These are phyloP conservation scores for Erethizon dorsatum DNA, from an alignment of 2,797 vertebrate genomes.

Conservation along the genomic window DNA sequence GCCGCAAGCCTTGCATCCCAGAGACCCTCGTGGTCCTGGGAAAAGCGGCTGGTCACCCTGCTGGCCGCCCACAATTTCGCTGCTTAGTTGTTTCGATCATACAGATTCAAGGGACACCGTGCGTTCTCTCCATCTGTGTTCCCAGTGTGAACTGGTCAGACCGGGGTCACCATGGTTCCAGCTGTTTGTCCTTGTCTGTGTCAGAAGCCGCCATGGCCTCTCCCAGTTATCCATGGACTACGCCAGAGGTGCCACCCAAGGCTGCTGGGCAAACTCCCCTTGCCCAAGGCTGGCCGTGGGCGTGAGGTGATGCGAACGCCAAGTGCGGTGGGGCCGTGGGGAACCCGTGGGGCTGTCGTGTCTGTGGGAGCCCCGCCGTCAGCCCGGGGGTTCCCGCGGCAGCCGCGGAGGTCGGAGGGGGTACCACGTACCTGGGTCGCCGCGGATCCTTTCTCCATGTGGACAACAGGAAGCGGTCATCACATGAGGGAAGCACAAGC, in stretches of 20 bases:
- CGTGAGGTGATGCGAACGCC: fast-evolving
- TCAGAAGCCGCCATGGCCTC: not conserved
- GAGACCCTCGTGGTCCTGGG: not conserved
- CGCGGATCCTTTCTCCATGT: fast-evolving
- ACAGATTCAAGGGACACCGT: not conserved
- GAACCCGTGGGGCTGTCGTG: too few relatives aligned
- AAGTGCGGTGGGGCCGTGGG: fast-evolving
- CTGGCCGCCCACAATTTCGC: not conserved
- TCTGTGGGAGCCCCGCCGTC: not conserved
- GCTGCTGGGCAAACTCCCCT: not conserved
- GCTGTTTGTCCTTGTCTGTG: not conserved
- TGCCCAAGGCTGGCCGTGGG: not conserved
- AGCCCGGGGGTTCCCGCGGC: fast-evolving
- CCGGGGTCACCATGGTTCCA: fast-evolving
- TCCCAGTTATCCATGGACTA: not conserved
- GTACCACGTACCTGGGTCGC: fast-evolving
- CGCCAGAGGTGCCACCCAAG: not conserved
- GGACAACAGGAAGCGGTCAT: not conserved
- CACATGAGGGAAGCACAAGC: not conserved
- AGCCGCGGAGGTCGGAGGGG: not conserved
- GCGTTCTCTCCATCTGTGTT: too few relatives aligned
- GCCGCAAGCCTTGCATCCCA: fast-evolving
- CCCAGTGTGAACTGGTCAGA: too few relatives aligned
- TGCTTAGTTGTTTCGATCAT: not conserved
- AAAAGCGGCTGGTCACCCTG: not conserved